These are phyloP conservation scores for Gortyna flavago DNA, from an alignment of 2,888 invertebrate genomes.

Conservation along the genomic window DNA sequence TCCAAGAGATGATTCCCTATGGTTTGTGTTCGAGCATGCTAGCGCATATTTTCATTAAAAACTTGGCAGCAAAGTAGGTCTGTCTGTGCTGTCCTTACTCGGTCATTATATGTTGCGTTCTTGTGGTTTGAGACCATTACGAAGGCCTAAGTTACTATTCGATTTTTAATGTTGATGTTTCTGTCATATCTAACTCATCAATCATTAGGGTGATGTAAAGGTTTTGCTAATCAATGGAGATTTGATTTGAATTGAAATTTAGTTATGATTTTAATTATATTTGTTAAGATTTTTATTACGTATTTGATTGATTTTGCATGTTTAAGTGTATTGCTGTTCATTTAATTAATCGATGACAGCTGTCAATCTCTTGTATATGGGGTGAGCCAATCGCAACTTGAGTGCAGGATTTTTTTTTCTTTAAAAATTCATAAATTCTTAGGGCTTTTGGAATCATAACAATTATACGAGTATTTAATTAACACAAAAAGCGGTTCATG, in stretches of 20 bases:
- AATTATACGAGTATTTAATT: not conserved
- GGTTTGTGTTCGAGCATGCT: not conserved
- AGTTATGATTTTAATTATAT: conserved; percentile 3
- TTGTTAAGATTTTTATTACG: conserved; percentile 2
- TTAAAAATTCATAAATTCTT: not conserved
- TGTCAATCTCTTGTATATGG: not conserved
- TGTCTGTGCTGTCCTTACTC: not conserved
- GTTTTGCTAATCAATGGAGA: conserved; percentile 63
- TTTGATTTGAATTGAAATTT: conserved; percentile 15
- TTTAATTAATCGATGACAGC: not conserved
- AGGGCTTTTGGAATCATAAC: not conserved
- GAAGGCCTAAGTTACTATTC: conserved; percentile 56
- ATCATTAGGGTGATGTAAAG: conserved; percentile 37
- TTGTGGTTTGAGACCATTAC: conserved; percentile 18
- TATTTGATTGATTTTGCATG: conserved; percentile 15
- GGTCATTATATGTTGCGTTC: not conserved
- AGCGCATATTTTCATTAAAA: not conserved
- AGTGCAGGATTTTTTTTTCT: not conserved
- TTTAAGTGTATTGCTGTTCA: conserved; percentile 2
- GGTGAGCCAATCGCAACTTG: not conserved
- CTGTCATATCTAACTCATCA: conserved; percentile 45
- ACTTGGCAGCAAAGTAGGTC: not conserved
- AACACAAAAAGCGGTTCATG: not conserved
- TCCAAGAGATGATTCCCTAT: not conserved
- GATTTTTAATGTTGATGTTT: conserved; percentile 58